Evolutionary conservation across 2,113 vertebrate genomes (phyloP).

Genomic region (Carollia perspicillata): DNA sequence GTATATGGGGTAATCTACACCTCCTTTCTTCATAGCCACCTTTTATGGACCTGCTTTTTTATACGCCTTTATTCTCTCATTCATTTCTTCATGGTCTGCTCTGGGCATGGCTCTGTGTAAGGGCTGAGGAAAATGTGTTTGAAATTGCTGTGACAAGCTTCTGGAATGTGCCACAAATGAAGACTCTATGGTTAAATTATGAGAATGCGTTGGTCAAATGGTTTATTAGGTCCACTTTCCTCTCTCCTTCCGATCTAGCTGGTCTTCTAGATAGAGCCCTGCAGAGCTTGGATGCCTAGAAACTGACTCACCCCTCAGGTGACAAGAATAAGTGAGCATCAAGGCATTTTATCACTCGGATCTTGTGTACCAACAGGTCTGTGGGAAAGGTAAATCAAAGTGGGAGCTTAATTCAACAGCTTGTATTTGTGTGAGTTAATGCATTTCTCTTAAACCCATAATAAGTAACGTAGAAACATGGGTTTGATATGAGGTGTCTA

Average conservation of each 20-base stretch:
- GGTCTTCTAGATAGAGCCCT: background rate
- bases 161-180: background rate
- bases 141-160: background rate
- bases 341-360: background rate
- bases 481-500: background rate
- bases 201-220: background rate
- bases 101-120: background rate
- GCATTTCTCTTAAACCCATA: constrained; percentile 21
- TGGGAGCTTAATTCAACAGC: background rate
- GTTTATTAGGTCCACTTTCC: background rate
- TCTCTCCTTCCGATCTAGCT: background rate
- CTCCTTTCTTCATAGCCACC: background rate
- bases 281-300: background rate
- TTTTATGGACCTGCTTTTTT: background rate
- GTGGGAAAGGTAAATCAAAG: constrained; percentile 49
- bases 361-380: background rate
- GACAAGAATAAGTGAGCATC: background rate
- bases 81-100: background rate
- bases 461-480: background rate
- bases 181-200: background rate
- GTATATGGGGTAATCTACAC: background rate
- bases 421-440: constrained; percentile 11
- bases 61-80: background rate
- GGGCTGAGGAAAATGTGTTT: background rate
- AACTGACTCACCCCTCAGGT: background rate